Percentiles rank a stretch among this genome's conserved stretches.
phyloP scores from a whole-genome alignment of 2,113 vertebrate species.

The Probosciger aterrimus region DNA sequence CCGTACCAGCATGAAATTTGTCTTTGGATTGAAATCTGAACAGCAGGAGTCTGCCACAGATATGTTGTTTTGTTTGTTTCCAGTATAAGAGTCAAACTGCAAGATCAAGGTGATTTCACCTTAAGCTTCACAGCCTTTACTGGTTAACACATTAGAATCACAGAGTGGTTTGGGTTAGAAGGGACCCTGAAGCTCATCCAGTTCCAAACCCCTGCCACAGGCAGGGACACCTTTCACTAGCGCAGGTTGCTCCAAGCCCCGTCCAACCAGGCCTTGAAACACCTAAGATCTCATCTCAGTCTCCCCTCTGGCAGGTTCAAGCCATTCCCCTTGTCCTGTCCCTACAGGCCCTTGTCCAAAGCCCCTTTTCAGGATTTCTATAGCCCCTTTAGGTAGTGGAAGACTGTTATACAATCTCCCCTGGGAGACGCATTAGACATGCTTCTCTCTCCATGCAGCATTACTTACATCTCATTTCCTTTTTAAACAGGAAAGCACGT shows the following conservation, averaged over 20 bases:
- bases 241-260: background rate
- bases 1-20: accelerated
- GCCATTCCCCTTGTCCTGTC: background rate
- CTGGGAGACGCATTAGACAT: background rate
- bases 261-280: background rate
- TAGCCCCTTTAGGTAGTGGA: background rate
- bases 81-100: background rate
- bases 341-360: background rate
- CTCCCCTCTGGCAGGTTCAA: background rate
- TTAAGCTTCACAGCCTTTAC: background rate
- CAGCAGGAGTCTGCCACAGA: background rate
- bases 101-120: background rate
- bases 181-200: background rate
- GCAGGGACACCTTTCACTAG: background rate
- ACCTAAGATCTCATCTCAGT: background rate
- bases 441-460: background rate
- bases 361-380: background rate
- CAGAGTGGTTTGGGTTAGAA: too few species aligned
- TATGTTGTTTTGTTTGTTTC: background rate
- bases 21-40: background rate
- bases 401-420: background rate
- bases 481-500: background rate
- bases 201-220: too few species aligned
- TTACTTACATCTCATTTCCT: background rate
- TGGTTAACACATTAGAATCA: background rate